A percentile compares a stretch with the other conserved stretches of the same genome.
Conservation (phyloP, 1,140 invertebrate genomes). For the Armadillidium nasatum region DNA sequence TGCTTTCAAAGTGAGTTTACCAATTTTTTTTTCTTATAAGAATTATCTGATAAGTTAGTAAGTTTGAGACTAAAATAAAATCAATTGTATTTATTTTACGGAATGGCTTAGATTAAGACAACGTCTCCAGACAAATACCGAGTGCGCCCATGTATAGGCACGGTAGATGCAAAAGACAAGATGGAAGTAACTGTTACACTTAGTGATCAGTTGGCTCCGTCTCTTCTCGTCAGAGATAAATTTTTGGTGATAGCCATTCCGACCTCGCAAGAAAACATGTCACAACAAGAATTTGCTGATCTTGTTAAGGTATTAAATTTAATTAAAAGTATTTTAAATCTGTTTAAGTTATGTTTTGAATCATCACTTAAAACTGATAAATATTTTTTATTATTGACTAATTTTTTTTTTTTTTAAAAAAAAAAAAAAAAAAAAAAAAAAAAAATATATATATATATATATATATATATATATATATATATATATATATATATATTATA, state of each 20-base stretch:
- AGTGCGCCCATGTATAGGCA: slow-evolving; percentile 76
- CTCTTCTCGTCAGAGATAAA: slow-evolving; percentile 59
- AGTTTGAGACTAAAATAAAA: background rate
- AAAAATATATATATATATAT: too few relatives aligned
- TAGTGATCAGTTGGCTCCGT: slow-evolving; percentile 54
- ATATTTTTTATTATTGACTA: too few relatives aligned
- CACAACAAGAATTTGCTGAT: slow-evolving; percentile 38
- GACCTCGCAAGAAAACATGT: slow-evolving; percentile 12
- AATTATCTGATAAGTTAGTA: background rate
- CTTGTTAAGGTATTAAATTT: slow-evolving; percentile 33
- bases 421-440: too few relatives aligned
- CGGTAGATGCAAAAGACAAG: slow-evolving; percentile 58
- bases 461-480: too few relatives aligned
- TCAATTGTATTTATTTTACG: background rate
- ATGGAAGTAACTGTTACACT: slow-evolving; percentile 53
- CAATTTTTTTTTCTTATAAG: background rate
- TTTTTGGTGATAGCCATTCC: slow-evolving; percentile 61
- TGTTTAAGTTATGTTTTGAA: too few relatives aligned
- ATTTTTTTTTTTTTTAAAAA: too few relatives aligned
- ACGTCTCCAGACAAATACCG: slow-evolving; percentile 82
- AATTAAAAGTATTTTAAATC: too few relatives aligned
- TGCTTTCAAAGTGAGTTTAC: slow-evolving; percentile 65
- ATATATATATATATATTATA: too few relatives aligned
- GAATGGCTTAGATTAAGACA: slow-evolving; percentile 62
- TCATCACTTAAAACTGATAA: too few relatives aligned